These are phyloP conservation scores for Orthonychiurus folsomi DNA, from an alignment of 2,888 invertebrate genomes.

Conservation along the genomic window DNA sequence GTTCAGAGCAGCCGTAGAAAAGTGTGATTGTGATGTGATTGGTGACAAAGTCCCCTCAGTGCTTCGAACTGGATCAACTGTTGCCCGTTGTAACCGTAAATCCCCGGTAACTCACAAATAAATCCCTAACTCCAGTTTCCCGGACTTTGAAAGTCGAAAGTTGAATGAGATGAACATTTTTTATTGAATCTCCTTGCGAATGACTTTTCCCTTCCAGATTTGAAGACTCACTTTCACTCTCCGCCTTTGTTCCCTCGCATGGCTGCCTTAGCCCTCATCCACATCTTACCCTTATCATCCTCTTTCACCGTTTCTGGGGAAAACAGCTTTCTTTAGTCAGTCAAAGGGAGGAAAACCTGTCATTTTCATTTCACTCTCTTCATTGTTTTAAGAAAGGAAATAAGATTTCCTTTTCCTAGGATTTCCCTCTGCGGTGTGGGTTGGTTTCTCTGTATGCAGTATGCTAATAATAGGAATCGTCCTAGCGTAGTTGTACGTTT, in stretches of 20 bases:
- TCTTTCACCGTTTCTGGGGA: no score
- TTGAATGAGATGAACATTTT: background rate
- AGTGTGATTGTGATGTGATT: background rate
- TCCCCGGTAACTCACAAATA: background rate
- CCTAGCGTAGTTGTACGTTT: no score
- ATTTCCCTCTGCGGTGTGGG: background rate
- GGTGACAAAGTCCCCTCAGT: background rate
- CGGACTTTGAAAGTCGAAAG: background rate
- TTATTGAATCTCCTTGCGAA: background rate
- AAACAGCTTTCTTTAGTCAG: background rate
- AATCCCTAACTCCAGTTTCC: background rate
- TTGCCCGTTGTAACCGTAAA: background rate
- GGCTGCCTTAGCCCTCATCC: no score
- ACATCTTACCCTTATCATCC: no score
- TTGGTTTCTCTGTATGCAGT: no score
- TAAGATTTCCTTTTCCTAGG: background rate
- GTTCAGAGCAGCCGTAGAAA: no score
- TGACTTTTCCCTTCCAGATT: background rate
- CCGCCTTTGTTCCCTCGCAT: no score
- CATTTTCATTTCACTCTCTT: background rate
- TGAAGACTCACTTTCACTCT: background rate
- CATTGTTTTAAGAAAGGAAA: background rate
- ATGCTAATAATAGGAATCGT: background rate
- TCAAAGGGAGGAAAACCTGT: slow-evolving; percentile 1
- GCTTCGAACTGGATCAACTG: background rate